Evolutionary conservation across 2,797 vertebrate species (phyloP).

Genomic region (Urocyon cinereoargenteus): DNA sequence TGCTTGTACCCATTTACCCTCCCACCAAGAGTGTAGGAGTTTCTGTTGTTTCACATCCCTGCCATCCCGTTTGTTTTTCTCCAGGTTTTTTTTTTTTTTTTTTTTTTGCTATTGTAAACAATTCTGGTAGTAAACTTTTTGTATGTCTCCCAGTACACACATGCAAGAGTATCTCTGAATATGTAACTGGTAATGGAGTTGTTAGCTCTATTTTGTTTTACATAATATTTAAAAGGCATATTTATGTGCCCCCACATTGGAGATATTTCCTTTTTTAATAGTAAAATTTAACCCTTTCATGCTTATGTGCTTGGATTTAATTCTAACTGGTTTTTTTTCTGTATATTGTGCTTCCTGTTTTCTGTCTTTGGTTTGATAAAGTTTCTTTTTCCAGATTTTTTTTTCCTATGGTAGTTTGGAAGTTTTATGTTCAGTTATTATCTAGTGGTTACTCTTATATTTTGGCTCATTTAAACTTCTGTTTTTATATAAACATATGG

Average conservation of each 20-base stretch:
- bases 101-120: background rate
- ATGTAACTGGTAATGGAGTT: background rate
- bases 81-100: background rate
- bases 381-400: background rate
- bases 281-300: background rate
- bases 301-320: background rate
- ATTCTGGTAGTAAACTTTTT: background rate
- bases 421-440: background rate
- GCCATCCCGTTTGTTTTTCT: background rate
- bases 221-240: background rate
- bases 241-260: background rate
- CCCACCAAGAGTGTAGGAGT: background rate
- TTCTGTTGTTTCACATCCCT: background rate
- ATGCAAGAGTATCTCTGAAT: background rate
- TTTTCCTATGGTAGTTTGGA: background rate
- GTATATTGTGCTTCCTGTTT: background rate
- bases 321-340: conserved; percentile 28
- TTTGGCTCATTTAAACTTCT: background rate
- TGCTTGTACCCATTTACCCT: background rate
- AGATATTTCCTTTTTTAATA: background rate
- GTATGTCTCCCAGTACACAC: background rate
- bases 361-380: conserved; percentile 20
- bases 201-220: background rate
- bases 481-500: background rate
- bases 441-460: background rate